Evolutionary conservation across 1,140 invertebrate species (phyloP), one percentile per base, ranked within the genome.

Genomic region (Coptotermes formosanus): DNA sequence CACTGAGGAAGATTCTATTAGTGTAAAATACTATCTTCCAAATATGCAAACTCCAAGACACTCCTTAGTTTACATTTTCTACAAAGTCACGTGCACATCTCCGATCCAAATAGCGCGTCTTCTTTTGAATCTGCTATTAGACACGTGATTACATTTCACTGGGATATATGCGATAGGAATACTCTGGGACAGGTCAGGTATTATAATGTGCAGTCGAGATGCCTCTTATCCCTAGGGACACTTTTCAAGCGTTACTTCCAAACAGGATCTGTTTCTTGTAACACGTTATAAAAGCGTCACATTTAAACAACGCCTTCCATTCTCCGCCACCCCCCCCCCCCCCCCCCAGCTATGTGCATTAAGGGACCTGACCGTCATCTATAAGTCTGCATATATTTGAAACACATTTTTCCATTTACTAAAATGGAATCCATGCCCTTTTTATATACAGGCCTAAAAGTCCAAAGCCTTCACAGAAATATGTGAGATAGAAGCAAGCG

Each of bases 361-460:
- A 25, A 14, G 64, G n/a, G 64, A 75, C 64, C 64, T n/a, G n/a
- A 75, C 64, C 30, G 14, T 6, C 64, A 75, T 75, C 64, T 75
- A 75, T 30, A 75, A 8, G 64, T 75, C 64, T 75, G 64, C 64
- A 75, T 75, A 75, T 75, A 75, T 75, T 75, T 75, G 25, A n/a
- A 75, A 75, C 64, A 75, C 64, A 75, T 75, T 75, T 75, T 75
- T 75, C 64, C 64, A 75, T 75, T 75, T 75, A 75, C 64, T 75
- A 75, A 75, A 75, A 75, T 75, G 64, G 64, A 75, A 75, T 75
- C 64, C 64, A 75, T 75, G n/a, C 25, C 7, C 14, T 30, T 75
- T 75, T 75, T 75, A 75, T 75, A n/a, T n/a, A 16, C 19, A 55
- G 1, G 45, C 45, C 59, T 64, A 23, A 75, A 75, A 75, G n/a